A percentile compares a stretch with the other conserved stretches of the same genome.
phyloP scores from a whole-genome alignment of 2,888 invertebrate species.

The Lampropteryx suffumata region DNA sequence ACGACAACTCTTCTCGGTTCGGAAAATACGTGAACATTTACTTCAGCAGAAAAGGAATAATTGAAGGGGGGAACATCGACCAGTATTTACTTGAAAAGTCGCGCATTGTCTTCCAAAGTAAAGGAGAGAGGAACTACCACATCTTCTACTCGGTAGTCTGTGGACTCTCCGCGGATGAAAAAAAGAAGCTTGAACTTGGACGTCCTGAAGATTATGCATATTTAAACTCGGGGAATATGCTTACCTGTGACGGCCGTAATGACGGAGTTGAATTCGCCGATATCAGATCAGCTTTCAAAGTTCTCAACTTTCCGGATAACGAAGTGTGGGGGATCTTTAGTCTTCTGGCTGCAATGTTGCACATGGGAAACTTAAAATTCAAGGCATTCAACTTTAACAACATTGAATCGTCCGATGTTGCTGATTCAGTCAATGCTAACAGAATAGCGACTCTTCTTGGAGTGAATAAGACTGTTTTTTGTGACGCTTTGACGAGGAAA shows the following conservation, averaged over 20 bases:
- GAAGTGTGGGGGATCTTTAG: constrained; percentile 94
- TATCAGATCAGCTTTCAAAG: constrained; percentile 95
- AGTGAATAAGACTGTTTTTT: constrained; percentile 86
- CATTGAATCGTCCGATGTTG: constrained; percentile 93
- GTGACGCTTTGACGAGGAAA: constrained; percentile 91
- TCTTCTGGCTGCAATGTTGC: constrained; percentile 93
- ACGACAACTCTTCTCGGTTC: constrained; percentile 98
- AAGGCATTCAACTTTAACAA: constrained; percentile 89
- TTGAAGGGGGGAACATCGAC: constrained; percentile 96
- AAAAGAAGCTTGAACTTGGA: constrained; percentile 88
- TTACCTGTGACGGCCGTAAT: constrained; percentile 91
- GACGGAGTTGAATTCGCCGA: constrained; percentile 94
- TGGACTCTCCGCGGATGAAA: constrained; percentile 91
- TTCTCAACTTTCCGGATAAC: constrained; percentile 91
- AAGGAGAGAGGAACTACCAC: constrained; percentile 97
- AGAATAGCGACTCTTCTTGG: constrained; percentile 88
- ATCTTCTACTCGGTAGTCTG: constrained; percentile 96
- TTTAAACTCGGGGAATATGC: constrained; percentile 89
- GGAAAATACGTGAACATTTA: constrained; percentile 97
- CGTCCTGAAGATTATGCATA: constrained; percentile 90
- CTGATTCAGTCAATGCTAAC: constrained; percentile 86
- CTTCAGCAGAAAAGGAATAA: constrained; percentile 91
- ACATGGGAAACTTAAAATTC: constrained; percentile 95
- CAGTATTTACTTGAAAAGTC: constrained; percentile 98
- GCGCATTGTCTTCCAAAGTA: constrained; percentile 93